These are phyloP conservation scores for Alexandromys fortis DNA, from an alignment of 2,113 vertebrate species.

Conservation along the genomic window DNA sequence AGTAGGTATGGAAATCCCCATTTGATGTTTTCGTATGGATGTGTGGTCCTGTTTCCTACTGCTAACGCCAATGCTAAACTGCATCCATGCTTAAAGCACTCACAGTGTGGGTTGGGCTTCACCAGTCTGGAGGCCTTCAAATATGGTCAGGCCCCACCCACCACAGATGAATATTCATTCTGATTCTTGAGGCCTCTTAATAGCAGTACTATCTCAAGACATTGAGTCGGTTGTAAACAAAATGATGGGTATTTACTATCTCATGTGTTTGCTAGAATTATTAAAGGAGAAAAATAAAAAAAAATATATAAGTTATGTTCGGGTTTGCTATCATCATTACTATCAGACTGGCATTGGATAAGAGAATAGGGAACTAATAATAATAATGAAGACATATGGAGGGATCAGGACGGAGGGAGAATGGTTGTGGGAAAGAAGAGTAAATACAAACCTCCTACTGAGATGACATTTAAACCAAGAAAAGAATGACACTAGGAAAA, in stretches of 20 bases:
- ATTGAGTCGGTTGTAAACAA: not conserved
- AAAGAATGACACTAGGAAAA: not conserved
- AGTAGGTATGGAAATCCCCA: not conserved
- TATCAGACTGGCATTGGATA: not conserved
- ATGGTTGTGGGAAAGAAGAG: not conserved
- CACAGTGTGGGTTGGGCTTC: too few species aligned
- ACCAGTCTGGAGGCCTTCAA: not conserved
- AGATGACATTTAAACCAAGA: not conserved
- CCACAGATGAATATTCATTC: not conserved
- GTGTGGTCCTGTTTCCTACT: not conserved
- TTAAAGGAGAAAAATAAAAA: not conserved
- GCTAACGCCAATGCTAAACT: not conserved
- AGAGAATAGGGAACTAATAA: not conserved
- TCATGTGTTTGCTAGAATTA: not conserved
- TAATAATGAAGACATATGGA: not conserved
- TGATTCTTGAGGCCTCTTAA: too few species aligned
- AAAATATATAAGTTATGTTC: not conserved
- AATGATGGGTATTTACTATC: not conserved
- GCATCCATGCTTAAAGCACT: fast-evolving
- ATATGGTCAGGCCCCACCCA: not conserved
- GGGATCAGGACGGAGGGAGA: not conserved
- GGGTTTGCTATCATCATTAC: not conserved
- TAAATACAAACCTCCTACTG: not conserved
- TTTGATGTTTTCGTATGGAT: not conserved
- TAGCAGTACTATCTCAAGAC: not conserved